Percentiles rank a stretch among this genome's conserved stretches.
phyloP scores from a whole-genome alignment of 2,113 vertebrate species.

The Petaurus breviceps region DNA sequence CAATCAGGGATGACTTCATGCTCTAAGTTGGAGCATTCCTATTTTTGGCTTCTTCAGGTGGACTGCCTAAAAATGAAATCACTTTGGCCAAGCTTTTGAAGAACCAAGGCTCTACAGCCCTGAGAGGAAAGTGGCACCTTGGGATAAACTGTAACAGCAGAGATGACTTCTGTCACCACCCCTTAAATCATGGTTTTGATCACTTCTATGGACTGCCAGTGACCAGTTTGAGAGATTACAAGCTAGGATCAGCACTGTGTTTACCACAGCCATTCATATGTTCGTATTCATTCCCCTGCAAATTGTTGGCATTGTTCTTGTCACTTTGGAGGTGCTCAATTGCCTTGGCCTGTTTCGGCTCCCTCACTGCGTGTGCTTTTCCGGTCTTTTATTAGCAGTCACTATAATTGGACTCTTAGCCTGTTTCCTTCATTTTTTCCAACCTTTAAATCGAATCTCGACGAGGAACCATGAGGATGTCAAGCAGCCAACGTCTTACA shows the following conservation, averaged over 20 bases:
- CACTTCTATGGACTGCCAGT: conserved; percentile 89
- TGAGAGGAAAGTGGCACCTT: conserved; percentile 94
- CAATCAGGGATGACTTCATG: conserved; percentile 87
- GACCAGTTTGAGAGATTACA: conserved; percentile 93
- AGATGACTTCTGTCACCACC: conserved; percentile 93
- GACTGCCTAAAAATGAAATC: conserved; percentile 88
- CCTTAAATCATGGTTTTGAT: conserved; percentile 88
- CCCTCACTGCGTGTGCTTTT: conserved; percentile 39
- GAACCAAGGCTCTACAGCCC: conserved; percentile 85
- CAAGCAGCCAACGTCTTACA: conserved; percentile 87
- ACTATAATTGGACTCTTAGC: not conserved
- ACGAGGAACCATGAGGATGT: conserved; percentile 85
- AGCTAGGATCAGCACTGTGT: conserved; percentile 84
- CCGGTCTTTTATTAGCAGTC: conserved; percentile 55
- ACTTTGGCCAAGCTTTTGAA: conserved; percentile 89
- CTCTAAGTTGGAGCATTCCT: conserved; percentile 80
- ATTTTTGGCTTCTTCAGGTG: conserved; percentile 88
- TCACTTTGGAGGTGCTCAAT: conserved; percentile 71
- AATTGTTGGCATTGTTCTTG: conserved; percentile 47
- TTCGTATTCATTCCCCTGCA: conserved; percentile 62
- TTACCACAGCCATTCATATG: conserved; percentile 65
- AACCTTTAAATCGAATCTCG: conserved; percentile 90
- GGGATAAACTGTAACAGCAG: conserved; percentile 89
- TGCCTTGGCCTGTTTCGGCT: conserved; percentile 71
- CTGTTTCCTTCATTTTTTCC: conserved; percentile 81